Conservation (phyloP, 2,113 vertebrate species). For the Myiozetetes cayanensis region DNA sequence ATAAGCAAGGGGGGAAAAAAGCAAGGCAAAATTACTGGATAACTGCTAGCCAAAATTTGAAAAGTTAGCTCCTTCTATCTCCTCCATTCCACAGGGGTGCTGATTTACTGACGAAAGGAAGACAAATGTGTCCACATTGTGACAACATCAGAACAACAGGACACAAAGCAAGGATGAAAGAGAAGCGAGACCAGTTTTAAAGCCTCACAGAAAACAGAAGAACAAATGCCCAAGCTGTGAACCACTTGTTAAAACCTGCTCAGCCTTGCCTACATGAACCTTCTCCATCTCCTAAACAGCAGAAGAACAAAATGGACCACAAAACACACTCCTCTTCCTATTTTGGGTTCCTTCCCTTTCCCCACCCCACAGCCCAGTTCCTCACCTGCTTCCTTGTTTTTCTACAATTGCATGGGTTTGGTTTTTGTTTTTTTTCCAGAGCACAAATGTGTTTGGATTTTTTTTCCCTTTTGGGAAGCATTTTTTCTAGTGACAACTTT, state of each 20-base stretch:
- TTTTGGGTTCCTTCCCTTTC: neutral
- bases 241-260: neutral
- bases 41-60: neutral
- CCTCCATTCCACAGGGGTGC: neutral
- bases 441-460: neutral
- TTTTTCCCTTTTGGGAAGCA: neutral
- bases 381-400: neutral
- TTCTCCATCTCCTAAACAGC: neutral
- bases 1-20: neutral
- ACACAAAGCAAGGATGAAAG: neutral
- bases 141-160: neutral
- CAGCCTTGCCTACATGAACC: fast-evolving
- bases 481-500: neutral
- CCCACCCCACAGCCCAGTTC: neutral
- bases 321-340: neutral
- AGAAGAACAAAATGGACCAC: neutral
- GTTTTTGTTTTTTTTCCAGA: neutral
- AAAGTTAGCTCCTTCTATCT: neutral
- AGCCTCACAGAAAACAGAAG: neutral
- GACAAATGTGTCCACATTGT: neutral
- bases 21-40: neutral
- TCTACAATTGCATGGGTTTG: neutral
- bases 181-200: neutral
- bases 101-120: slow-evolving; percentile 7
- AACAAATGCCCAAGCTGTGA: neutral